Conservation (phyloP, 35 echinoderm and acorn worm genomes). For the Heliocidaris tuberculata region DNA sequence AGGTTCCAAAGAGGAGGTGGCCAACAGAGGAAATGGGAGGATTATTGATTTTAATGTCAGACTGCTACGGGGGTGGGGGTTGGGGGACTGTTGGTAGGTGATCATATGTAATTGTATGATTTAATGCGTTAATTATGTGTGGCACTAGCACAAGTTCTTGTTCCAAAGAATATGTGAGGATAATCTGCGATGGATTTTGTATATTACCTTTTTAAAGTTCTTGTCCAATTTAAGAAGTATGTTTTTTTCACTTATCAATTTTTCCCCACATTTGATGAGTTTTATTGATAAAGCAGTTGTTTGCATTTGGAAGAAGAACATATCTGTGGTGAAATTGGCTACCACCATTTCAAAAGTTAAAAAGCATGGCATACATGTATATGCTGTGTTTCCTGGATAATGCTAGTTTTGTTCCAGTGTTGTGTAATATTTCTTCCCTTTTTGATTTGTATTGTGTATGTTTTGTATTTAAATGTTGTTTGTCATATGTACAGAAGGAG, state of each 20-base stretch:
- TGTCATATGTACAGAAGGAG: background rate
- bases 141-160: background rate
- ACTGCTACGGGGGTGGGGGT: background rate
- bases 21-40: slow-evolving; percentile 45
- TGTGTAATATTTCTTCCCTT: too few relatives aligned
- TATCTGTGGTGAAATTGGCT: too few relatives aligned
- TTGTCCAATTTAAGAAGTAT: too few relatives aligned
- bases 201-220: background rate
- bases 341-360: too few relatives aligned
- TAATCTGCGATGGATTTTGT: background rate
- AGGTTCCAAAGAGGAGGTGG: slow-evolving; percentile 17
- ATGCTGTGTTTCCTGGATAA: too few relatives aligned
- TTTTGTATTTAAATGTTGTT: background rate
- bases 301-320: too few relatives aligned
- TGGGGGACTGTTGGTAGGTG: background rate
- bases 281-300: too few relatives aligned
- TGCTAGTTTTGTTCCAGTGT: too few relatives aligned
- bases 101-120: background rate
- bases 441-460: background rate
- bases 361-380: too few relatives aligned
- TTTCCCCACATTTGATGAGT: too few relatives aligned
- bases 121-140: background rate
- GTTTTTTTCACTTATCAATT: too few relatives aligned
- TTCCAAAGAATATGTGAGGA: background rate
- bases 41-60: slow-evolving; percentile 24